Evolutionary conservation across 2,888 invertebrate genomes (phyloP).

Genomic region (Orthosia incerta): DNA sequence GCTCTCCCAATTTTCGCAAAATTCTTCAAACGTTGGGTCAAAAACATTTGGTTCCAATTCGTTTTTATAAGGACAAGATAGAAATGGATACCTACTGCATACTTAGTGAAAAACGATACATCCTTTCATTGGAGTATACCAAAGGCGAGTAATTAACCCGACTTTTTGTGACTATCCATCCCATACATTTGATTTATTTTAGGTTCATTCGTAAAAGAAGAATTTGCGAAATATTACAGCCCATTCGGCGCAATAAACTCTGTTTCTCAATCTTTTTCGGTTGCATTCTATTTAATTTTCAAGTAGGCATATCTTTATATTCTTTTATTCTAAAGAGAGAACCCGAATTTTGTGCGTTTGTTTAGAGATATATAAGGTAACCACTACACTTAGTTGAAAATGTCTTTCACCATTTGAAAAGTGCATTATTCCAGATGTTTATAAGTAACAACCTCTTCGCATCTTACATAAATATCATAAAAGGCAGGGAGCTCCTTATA

Average conservation of each 20-base stretch:
- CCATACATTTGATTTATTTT: conserved; percentile 90
- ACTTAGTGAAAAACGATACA: conserved; percentile 80
- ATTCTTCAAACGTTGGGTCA: conserved; percentile 11
- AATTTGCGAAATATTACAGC: conserved; percentile 89
- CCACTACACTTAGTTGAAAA: too few relatives aligned
- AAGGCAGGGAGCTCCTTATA: neutral
- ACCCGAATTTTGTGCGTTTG: too few relatives aligned
- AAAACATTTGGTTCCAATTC: conserved; percentile 50
- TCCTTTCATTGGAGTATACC: conserved; percentile 85
- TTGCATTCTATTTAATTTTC: neutral
- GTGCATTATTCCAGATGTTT: too few relatives aligned
- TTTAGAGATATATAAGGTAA: too few relatives aligned
- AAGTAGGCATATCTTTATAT: neutral
- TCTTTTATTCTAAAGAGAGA: too few relatives aligned
- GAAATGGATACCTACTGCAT: conserved; percentile 65
- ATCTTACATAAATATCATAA: neutral
- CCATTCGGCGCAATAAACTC: conserved; percentile 77
- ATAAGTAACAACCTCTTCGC: too few relatives aligned
- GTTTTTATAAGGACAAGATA: conserved; percentile 55
- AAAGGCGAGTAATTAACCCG: conserved; percentile 88
- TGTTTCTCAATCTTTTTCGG: conserved; percentile 76
- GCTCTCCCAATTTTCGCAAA: conserved; percentile 2
- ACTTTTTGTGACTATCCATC: conserved; percentile 88
- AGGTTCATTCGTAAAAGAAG: conserved; percentile 87
- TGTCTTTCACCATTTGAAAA: too few relatives aligned